Evolutionary conservation across 2,113 vertebrate genomes (phyloP).

Genomic region (Leucosticte australis): DNA sequence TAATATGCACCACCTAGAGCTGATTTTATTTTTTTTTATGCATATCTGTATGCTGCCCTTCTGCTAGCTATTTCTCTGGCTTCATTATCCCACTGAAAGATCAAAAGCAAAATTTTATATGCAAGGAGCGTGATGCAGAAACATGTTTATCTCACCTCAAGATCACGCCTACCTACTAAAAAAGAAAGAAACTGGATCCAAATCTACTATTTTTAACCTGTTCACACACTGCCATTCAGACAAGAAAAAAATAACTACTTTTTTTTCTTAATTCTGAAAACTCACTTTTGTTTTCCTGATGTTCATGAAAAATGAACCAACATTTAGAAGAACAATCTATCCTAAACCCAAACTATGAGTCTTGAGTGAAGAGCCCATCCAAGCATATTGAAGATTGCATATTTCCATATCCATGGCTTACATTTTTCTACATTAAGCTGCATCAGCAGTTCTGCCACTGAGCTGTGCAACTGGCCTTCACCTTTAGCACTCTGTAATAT

Average conservation of each 20-base stretch:
- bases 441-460: not conserved
- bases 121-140: not conserved
- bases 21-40: not conserved
- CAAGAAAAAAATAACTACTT: not conserved
- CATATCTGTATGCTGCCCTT: not conserved
- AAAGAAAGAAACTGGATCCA: not conserved
- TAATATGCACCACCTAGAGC: not conserved
- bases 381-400: not conserved
- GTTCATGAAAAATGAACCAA: not conserved
- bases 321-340: not conserved
- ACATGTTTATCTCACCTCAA: not conserved
- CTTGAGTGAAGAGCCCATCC: not conserved
- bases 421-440: not conserved
- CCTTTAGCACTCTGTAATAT: not conserved
- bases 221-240: not conserved
- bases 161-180: not conserved
- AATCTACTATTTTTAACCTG: not conserved
- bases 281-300: not conserved
- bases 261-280: not conserved
- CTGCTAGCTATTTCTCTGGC: not conserved
- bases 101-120: not conserved
- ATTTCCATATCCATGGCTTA: not conserved
- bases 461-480: not conserved
- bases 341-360: not conserved
- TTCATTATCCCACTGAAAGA: not conserved